Evolutionary conservation across 2,113 vertebrate genomes (phyloP), one percentile per base, ranked within the genome.

Genomic region (Callocephalon fimbriatum): DNA sequence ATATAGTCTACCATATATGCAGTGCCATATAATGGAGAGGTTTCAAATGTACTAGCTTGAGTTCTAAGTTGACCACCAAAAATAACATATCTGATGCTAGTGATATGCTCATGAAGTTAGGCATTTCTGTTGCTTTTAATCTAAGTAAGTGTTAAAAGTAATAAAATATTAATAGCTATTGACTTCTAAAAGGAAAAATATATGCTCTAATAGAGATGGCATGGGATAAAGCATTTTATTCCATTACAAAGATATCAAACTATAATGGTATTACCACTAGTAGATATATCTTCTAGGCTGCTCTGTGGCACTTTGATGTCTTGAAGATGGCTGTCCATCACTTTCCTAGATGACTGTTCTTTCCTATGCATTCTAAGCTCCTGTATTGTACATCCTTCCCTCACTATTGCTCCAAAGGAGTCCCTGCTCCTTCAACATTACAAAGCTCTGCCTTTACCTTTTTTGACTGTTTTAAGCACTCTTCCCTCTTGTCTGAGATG

Each of bases 141-240:
- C 59, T 67, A 59, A 44, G 73, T 68, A 61, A 70, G 20, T 65
- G 70, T 59, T 91, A 93, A 86, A 15, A 56, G 20, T 70, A 61
- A 70, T 79, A 67, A 95, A 95, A 82, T 79, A 81, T 75, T 90
- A 86, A 77, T 88, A 53, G 66, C 26, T 92, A 77, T 61, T 63
- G 58, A 10, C 11, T 91, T 85, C 48, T 67, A 56, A 86, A 75
- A 26, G 42, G 77, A 23, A 74, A 87, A 73, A 35, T 12, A 50
- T 1, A 10, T 72, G 37, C 10, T 84, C 1, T 77, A 37, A 63
- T 44, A 76, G 68, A 59, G 63, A 32, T 44, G 22, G 29, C 20
- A 38, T 35, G 23, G 45, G 56, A 44, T 48, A 67, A 88, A 86
- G 9, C 16, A 32, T 80, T 94, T 95, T 71, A 67, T 93, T 94